phyloP scores from a whole-genome alignment of 2,797 vertebrate genomes.

The Hybognathus amarus region DNA sequence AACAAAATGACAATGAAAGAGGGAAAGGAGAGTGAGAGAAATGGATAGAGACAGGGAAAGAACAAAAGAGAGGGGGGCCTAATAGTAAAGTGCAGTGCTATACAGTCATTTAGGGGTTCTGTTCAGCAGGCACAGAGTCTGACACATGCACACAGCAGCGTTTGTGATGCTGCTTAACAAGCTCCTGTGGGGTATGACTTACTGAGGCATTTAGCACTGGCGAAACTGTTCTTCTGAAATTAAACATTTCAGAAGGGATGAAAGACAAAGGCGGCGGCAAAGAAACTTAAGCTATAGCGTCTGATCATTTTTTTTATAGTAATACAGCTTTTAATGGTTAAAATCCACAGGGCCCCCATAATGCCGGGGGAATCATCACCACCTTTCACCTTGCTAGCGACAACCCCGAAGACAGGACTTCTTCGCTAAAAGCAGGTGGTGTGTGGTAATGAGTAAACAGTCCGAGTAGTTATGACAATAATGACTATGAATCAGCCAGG shows the following conservation, averaged over 20 bases:
- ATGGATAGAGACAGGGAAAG: slow-evolving; percentile 24
- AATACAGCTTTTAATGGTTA: background rate
- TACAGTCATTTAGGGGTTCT: slow-evolving; percentile 44
- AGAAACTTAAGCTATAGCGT: background rate
- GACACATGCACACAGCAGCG: slow-evolving; percentile 12
- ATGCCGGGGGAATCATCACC: background rate
- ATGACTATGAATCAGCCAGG: slow-evolving; percentile 17
- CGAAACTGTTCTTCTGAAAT: background rate
- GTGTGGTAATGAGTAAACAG: slow-evolving; percentile 14
- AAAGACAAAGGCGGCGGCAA: background rate
- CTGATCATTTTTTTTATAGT: background rate
- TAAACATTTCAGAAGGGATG: background rate
- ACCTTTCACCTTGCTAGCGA: background rate
- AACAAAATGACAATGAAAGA: slow-evolving; percentile 42
- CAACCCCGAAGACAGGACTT: background rate
- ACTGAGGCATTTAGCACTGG: slow-evolving; percentile 15
- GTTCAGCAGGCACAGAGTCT: slow-evolving; percentile 8
- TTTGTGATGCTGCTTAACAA: slow-evolving; percentile 27
- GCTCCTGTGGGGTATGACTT: slow-evolving; percentile 38
- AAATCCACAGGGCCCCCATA: background rate
- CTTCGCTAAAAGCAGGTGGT: slow-evolving; percentile 2
- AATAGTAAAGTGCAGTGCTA: slow-evolving; percentile 6
- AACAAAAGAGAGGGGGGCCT: slow-evolving; percentile 4
- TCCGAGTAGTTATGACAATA: slow-evolving; percentile 17
- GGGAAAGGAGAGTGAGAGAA: slow-evolving; percentile 13